These are phyloP conservation scores for Falco novaeseelandiae DNA, from an alignment of 2,797 vertebrate genomes.

Conservation along the genomic window DNA sequence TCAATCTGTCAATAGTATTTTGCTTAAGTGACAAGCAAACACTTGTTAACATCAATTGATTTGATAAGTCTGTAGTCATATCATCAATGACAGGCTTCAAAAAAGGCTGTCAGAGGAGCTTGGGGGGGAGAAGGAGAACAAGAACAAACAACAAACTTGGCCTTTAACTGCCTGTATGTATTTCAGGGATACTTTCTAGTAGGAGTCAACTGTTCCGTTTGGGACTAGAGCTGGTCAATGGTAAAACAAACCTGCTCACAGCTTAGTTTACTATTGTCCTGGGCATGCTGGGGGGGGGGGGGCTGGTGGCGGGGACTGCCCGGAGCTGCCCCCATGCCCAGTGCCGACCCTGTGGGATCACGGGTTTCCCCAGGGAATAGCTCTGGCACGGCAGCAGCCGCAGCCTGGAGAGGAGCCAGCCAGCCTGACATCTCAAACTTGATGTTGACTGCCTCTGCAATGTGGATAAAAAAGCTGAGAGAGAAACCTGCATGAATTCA, in stretches of 20 bases:
- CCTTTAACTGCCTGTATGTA: not conserved
- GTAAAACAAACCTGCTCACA: not conserved
- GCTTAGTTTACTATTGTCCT: not conserved
- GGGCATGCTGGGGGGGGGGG: not conserved
- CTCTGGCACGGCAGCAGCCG: no score
- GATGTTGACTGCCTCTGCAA: not conserved
- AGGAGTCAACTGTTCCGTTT: not conserved
- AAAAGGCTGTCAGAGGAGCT: not conserved
- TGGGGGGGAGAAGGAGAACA: not conserved
- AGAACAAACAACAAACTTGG: not conserved
- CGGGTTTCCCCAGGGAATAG: no score
- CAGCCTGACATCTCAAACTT: not conserved
- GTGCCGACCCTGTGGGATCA: no score
- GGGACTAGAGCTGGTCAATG: not conserved
- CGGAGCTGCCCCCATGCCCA: not conserved
- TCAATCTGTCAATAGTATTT: constrained; percentile 20
- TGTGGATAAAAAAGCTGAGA: not conserved
- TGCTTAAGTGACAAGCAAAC: constrained; percentile 16
- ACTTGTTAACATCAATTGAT: constrained; percentile 32
- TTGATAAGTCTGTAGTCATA: not conserved
- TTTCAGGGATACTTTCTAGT: not conserved
- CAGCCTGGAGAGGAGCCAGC: not conserved
- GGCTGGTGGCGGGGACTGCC: not conserved
- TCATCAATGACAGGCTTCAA: constrained; percentile 8
- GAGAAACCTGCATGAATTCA: not conserved